Percentiles rank a stretch among this genome's conserved stretches.
These are phyloP conservation scores for Bombus impatiens DNA, from an alignment of 1,140 invertebrate species.

Conservation along the genomic window DNA sequence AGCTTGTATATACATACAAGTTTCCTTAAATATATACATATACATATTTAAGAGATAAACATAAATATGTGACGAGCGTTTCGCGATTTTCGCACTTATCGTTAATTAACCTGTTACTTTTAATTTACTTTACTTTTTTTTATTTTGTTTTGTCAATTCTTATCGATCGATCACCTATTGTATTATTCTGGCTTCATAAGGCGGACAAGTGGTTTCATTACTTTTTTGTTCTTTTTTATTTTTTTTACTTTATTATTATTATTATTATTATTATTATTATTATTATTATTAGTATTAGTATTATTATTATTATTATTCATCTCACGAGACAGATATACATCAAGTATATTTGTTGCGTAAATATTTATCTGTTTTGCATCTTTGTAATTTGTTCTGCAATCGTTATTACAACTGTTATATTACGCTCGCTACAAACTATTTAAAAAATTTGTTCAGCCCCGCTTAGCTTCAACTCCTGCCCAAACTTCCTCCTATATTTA, in stretches of 20 bases:
- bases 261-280: neutral
- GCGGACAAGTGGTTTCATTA: slow-evolving; percentile 73
- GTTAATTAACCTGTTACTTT: slow-evolving; percentile 23
- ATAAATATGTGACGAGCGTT: slow-evolving; percentile 29
- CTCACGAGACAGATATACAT: slow-evolving; percentile 77
- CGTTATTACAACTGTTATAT: slow-evolving; percentile 73
- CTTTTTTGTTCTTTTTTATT: slow-evolving; percentile 1
- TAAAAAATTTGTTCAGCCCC: slow-evolving; percentile 62
- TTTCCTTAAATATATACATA: slow-evolving; percentile 3
- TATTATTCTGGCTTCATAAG: slow-evolving; percentile 75
- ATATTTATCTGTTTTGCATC: slow-evolving; percentile 27
- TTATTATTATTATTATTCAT: slow-evolving; percentile 47
- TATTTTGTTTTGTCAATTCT: slow-evolving; percentile 52
- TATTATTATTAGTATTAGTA: neutral
- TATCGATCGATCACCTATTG: slow-evolving; percentile 69
- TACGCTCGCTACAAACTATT: slow-evolving; percentile 72
- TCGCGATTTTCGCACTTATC: slow-evolving; percentile 60
- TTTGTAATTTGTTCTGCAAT: slow-evolving; percentile 47
- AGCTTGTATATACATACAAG: neutral
- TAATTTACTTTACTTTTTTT: slow-evolving; percentile 29
- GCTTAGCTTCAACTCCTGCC: slow-evolving; percentile 14
- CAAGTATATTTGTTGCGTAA: slow-evolving; percentile 62
- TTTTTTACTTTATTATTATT: neutral
- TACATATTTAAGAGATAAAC: slow-evolving; percentile 13
- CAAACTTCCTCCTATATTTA: neutral